Base-by-base conservation (phyloP, 2,888 invertebrate species). In the Nemoura dubitans region DNA sequence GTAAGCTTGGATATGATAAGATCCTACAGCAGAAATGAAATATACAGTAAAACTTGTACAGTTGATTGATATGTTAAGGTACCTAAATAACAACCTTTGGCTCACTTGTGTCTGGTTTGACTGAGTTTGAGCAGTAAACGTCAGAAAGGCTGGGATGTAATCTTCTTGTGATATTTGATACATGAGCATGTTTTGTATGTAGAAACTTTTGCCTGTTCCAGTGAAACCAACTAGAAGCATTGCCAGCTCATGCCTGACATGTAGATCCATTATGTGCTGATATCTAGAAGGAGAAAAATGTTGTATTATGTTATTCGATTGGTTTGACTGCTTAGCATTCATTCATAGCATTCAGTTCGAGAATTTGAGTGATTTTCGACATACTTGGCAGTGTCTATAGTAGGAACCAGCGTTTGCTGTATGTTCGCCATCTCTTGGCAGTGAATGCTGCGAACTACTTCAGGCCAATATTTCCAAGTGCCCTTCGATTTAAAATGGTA, bases 131-230 rank as follows among this genome's bases (percentile, higher is more conserved):
- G 96, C 96, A 0, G 97, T 97, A 90, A 98, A 97, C 10, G 96
- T 96, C 88, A 97, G 93, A 90, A 97, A 96, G 59, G 95, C 95
- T 0, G 97, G 96, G 86, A 95, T 93, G 91, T 94, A 97, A 89
- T 93, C 92, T 0, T 96, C 94, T 89, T 95, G 94, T 84, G 95
- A 93, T 16, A 97, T 90, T 88, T 94, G 93, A 89, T 94, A 94
- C 94, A 95, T 95, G 87, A 96, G 91, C 89, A 94, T 92, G 89
- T 95, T 94, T 92, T 96, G 96, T 10, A 95, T 93, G 89, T 96
- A 96, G 90, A 96, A 96, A 88, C 96, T 96, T 92, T 98, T 97
- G 0, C 97, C 97, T 0, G 97, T 97, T 29, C 97, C 96, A 0
- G 97, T 97, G 0, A 96, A 96, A 0, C 98, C 98, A 82, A 96